A percentile compares a stretch with the other conserved stretches of the same genome.
These are phyloP conservation scores for Acipenser ruthenus DNA, from an alignment of 2,797 vertebrate genomes.

Conservation along the genomic window DNA sequence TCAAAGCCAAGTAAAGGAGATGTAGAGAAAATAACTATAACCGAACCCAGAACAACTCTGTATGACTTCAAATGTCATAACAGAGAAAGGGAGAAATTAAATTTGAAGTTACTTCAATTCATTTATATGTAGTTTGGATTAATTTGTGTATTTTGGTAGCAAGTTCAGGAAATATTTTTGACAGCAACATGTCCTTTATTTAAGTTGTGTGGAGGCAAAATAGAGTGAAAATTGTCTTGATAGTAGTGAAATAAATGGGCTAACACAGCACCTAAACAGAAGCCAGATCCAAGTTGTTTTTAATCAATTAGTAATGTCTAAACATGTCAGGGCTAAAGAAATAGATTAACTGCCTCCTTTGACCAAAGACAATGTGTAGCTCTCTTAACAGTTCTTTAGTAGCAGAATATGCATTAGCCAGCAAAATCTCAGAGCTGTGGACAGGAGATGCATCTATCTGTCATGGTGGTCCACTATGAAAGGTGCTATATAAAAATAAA, in stretches of 20 bases:
- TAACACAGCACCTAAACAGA: slow-evolving; percentile 31
- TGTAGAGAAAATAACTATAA: no score
- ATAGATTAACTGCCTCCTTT: slow-evolving; percentile 8
- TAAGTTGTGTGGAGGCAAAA: no score
- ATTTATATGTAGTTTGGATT: no score
- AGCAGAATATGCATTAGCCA: background rate
- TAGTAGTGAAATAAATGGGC: slow-evolving; percentile 10
- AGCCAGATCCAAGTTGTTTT: slow-evolving; percentile 31
- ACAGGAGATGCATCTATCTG: background rate
- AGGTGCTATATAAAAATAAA: no score
- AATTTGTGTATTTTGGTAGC: no score
- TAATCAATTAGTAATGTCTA: slow-evolving; percentile 31
- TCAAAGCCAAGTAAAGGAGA: no score
- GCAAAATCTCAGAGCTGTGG: background rate
- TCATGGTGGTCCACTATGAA: no score
- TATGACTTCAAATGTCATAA: no score
- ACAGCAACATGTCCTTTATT: background rate
- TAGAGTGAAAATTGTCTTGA: no score
- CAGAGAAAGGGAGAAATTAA: no score
- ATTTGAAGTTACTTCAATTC: no score
- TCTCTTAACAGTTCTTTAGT: slow-evolving; percentile 3
- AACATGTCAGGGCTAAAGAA: slow-evolving; percentile 20
- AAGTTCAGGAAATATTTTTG: background rate
- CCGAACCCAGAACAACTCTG: no score
- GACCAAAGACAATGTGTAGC: background rate